Conservation (phyloP, 2,797 vertebrate species). For the Galagoides demidoff region DNA sequence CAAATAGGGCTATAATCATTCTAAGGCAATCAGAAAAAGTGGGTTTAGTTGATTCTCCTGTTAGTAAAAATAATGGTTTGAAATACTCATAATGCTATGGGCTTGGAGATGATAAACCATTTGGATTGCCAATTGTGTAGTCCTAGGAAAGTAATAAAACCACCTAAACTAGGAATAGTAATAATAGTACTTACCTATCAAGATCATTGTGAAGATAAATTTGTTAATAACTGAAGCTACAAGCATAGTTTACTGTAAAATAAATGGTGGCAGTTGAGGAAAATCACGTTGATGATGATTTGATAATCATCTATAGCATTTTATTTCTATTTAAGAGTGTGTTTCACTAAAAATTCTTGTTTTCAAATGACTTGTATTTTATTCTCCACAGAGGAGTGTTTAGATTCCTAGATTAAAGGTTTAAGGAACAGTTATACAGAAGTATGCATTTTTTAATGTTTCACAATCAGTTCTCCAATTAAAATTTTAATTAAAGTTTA, state of each 20-base stretch:
- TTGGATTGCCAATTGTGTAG: background rate
- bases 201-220: background rate
- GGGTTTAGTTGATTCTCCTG: background rate
- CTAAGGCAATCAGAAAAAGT: background rate
- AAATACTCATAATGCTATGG: background rate
- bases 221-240: background rate
- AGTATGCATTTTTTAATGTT: background rate
- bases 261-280: background rate
- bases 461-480: background rate
- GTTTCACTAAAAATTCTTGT: background rate
- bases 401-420: background rate
- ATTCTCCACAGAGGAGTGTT: background rate
- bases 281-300: background rate
- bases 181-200: background rate
- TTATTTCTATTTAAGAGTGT: background rate
- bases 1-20: background rate
- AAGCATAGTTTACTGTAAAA: background rate
- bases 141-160: background rate
- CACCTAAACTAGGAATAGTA: background rate
- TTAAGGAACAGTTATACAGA: constrained; percentile 16
- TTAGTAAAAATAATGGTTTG: background rate
- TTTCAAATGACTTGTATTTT: background rate
- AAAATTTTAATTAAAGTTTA: constrained; percentile 42
- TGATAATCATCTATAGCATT: background rate
- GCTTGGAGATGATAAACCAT: background rate